Evolutionary conservation across 2,888 invertebrate genomes (phyloP).

Genomic region (Sclerodermus sp.): DNA sequence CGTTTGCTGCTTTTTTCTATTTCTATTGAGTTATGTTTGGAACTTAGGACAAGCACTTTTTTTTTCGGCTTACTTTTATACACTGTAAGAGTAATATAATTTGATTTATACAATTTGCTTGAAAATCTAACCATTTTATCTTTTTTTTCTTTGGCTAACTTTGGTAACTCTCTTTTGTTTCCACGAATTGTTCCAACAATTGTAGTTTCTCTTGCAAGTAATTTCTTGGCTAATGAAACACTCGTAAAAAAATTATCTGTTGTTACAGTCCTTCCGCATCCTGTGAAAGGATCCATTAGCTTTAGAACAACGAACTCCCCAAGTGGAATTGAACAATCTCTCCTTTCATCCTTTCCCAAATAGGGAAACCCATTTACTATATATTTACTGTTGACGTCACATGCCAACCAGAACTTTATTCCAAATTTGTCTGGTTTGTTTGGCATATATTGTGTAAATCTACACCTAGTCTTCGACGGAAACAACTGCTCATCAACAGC

Average conservation of each 20-base stretch:
- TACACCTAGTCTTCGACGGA: constrained; percentile 22
- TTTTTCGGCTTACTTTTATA: neutral
- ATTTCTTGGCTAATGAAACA: constrained; percentile 1
- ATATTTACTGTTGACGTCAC: no score
- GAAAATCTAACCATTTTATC: constrained; percentile 2
- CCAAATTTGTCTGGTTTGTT: constrained; percentile 9
- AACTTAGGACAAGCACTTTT: no score
- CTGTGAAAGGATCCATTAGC: neutral
- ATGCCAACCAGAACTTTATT: no score
- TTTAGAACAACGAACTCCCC: no score
- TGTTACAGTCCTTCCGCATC: neutral
- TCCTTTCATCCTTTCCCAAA: no score
- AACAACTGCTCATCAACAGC: constrained; percentile 31
- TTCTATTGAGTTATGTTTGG: neutral
- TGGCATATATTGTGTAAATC: constrained; percentile 8
- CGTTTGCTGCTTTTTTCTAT: no score
- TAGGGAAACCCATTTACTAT: no score
- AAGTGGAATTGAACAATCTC: no score
- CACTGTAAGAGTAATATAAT: constrained; percentile 1
- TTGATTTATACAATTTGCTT: constrained; percentile 5
- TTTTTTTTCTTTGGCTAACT: constrained; percentile 4
- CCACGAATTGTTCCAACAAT: no score
- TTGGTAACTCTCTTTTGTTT: constrained; percentile 3
- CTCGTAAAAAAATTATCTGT: neutral
- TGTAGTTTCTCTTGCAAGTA: neutral